Evolutionary conservation across 2,113 vertebrate genomes (phyloP), one percentile per base, ranked within the genome.

Genomic region (Engystomops pustulosus): DNA sequence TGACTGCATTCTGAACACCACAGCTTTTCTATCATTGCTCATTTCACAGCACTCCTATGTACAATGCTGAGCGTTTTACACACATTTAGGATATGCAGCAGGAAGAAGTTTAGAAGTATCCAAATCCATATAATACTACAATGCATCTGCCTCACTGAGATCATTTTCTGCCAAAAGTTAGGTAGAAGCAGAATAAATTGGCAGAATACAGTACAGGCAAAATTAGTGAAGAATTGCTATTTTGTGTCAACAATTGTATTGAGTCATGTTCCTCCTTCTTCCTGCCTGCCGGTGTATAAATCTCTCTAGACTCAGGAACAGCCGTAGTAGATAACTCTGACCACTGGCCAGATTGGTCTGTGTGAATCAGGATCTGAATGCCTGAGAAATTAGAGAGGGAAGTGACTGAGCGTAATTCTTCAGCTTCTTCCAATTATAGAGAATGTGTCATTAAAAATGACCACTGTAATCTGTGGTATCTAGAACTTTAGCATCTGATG

Each of bases 331-430:
- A 36, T 10, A 36, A 20, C 34, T 32, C 32, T 6, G 25, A 53
- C 32, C 38, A 20, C 34, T 32, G 75, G 60, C 60, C 60, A 77
- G 30, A 49, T 77, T 78, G 17, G 45, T 60, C 47, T 14, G 60
- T 25, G 65, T 78, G 83, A 79, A 34, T 85, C 83, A 85, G 72
- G 60, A 27, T 27, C 36, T 55, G 45, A 55, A 55, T 60, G 79
- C 30, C 36, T 60, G 15, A 44, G 6, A 25, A 38, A 68, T 45
- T 55, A 53, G 44, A 53, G 17, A 25, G 32, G 83, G 83, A 69
- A 79, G 36, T 85, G 75, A 69, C 60, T 53, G 17, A 55, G 45
- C 10, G 23, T 76, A 23, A 75, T 30, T 53, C 68, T 60, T 71
- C 20, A 81, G 25, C 6, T 14, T 71, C 12, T 34, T 76, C 20